phyloP scores from a whole-genome alignment of 2,888 invertebrate species.

The Leucophenga maculata region DNA sequence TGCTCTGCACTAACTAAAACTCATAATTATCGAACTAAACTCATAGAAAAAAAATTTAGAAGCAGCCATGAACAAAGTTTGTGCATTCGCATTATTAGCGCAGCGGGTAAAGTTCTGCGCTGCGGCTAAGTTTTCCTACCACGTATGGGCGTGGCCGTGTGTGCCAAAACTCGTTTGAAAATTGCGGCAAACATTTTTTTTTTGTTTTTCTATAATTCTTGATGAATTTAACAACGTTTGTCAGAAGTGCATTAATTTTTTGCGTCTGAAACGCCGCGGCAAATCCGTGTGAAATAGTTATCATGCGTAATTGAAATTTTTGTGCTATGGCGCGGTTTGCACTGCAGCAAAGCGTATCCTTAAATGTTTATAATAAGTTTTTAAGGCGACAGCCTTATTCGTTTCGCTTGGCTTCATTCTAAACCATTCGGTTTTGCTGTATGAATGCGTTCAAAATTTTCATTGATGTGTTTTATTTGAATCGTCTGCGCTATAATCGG shows the following conservation, averaged over 20 bases:
- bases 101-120: neutral
- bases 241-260: too few relatives aligned
- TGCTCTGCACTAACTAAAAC: neutral
- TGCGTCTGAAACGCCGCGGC: neutral
- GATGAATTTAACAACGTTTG: too few relatives aligned
- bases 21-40: conserved; percentile 15
- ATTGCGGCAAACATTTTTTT: conserved; percentile 18
- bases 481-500: too few relatives aligned
- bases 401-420: neutral
- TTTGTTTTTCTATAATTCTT: neutral
- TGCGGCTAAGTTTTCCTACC: neutral
- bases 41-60: neutral
- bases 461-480: too few relatives aligned
- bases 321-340: neutral
- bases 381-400: neutral
- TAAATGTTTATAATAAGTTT: neutral
- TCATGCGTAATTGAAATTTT: neutral
- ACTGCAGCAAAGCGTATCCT: neutral
- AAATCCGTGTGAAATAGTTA: neutral
- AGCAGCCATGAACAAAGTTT: too few relatives aligned
- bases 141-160: neutral
- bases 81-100: too few relatives aligned
- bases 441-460: neutral
- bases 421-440: neutral
- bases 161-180: conserved; percentile 7